Percentiles rank a stretch among this genome's conserved stretches.
phyloP scores from a whole-genome alignment of 2,113 vertebrate genomes.

The Pygoscelis adeliae region DNA sequence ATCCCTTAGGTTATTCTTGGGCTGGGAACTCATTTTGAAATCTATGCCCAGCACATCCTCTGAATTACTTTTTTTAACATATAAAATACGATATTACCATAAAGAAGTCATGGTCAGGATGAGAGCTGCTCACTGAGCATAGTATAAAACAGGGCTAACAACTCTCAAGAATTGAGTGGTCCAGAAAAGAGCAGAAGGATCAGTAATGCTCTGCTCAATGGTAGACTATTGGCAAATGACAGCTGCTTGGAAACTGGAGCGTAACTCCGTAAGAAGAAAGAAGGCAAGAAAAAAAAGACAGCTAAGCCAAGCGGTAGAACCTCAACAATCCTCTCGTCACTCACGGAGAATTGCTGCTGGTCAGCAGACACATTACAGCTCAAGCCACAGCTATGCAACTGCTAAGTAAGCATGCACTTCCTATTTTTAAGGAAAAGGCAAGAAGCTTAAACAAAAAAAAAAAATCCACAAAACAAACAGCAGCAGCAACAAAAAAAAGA shows the following conservation, averaged over 20 bases:
- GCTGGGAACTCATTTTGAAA: neutral
- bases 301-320: neutral
- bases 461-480: neutral
- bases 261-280: neutral
- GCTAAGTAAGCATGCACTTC: neutral
- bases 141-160: neutral
- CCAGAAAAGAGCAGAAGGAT: neutral
- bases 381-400: neutral
- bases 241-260: neutral
- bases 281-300: neutral
- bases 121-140: neutral
- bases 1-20: neutral
- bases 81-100: neutral
- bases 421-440: neutral
- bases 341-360: neutral
- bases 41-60: neutral
- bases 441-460: neutral
- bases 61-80: neutral
- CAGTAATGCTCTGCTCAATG: rapidly evolving
- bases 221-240: neutral
- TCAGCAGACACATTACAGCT: neutral
- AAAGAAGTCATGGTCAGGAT: neutral
- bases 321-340: neutral
- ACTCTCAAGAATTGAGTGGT: neutral
- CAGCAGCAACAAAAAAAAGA: neutral